These are phyloP conservation scores for Parasteatoda tepidariorum DNA, from an alignment of 1,140 invertebrate species.

Conservation along the genomic window DNA sequence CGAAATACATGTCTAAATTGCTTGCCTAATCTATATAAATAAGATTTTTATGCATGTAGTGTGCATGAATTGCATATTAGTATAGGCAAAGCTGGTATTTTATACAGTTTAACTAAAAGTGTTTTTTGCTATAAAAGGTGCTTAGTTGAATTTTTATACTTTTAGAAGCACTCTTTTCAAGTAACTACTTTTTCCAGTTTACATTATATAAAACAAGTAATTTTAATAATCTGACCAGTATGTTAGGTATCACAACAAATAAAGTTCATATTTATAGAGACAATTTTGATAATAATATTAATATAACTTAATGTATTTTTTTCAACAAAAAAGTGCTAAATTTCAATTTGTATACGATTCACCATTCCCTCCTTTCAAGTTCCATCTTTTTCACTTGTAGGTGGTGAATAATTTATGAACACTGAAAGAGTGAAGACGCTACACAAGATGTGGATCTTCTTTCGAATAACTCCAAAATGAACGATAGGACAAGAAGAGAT, in stretches of 20 bases:
- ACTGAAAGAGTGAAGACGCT: constrained; percentile 23
- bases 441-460: constrained; percentile 6
- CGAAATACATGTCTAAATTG: too few species aligned
- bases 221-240: not conserved
- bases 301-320: not conserved
- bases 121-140: too few species aligned
- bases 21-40: too few species aligned
- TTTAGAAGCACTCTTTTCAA: too few species aligned
- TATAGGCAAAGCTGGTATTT: too few species aligned
- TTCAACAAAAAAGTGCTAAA: not conserved
- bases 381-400: not conserved
- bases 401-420: constrained; percentile 46
- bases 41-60: too few species aligned
- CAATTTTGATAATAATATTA: too few species aligned
- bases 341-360: not conserved
- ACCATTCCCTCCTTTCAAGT: not conserved
- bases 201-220: not conserved
- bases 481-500: not conserved
- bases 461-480: not conserved
- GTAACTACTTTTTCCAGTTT: not conserved
- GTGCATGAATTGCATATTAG: too few species aligned
- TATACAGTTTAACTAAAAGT: too few species aligned
- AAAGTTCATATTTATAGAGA: too few species aligned
- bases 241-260: too few species aligned
- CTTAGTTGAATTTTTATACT: too few species aligned